Percentiles rank a stretch among this genome's conserved stretches.
phyloP scores from a whole-genome alignment of 2,888 invertebrate species.

The Aphodius granarius region DNA sequence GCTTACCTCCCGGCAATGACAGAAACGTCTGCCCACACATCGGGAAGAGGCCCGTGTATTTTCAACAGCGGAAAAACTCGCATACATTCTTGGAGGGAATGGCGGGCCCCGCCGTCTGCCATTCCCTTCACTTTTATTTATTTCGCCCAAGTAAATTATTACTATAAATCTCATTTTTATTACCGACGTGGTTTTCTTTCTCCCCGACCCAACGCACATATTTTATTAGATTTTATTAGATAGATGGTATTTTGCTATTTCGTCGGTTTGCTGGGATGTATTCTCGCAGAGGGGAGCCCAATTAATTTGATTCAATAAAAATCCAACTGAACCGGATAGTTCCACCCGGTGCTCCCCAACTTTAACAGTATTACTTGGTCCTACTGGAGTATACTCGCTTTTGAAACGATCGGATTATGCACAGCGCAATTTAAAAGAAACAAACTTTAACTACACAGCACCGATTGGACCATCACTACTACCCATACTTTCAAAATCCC shows the following conservation, averaged over 20 bases:
- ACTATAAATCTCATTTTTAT: neutral
- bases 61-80: conserved; percentile 16
- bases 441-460: no score
- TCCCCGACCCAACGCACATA: neutral
- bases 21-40: conserved; percentile 22
- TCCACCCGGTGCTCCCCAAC: no score
- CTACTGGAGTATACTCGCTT: no score
- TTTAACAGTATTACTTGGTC: no score
- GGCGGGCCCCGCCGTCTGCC: neutral
- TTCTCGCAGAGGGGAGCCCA: neutral
- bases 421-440: no score
- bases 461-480: no score
- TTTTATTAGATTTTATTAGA: neutral
- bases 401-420: no score
- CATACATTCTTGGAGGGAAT: conserved; percentile 4
- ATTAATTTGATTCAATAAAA: neutral
- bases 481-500: no score
- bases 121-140: neutral
- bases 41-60: conserved; percentile 3
- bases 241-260: neutral
- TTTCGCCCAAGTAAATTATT: conserved; percentile 1
- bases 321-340: neutral
- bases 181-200: neutral
- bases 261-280: neutral
- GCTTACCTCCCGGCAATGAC: conserved; percentile 31